A percentile compares a stretch with the other conserved stretches of the same genome.
Conservation (phyloP, 2,888 invertebrate genomes). For the Phrixothrix hirtus region DNA sequence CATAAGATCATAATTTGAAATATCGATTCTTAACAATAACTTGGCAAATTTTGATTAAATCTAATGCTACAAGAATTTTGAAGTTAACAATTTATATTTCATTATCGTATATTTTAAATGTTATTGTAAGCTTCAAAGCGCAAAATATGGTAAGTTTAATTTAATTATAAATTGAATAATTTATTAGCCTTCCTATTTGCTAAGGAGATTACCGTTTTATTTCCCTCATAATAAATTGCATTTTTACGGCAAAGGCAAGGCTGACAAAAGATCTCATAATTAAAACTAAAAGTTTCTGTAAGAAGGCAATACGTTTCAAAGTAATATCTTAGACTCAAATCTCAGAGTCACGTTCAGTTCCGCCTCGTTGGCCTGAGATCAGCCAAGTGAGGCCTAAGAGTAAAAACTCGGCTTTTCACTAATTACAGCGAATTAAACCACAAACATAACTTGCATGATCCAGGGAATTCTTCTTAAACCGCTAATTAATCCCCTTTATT, state of each 20-base stretch:
- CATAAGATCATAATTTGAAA: too few relatives aligned
- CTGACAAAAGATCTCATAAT: constrained; percentile 22
- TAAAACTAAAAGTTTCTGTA: constrained; percentile 21
- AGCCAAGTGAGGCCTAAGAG: constrained; percentile 35
- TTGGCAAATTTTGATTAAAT: too few relatives aligned
- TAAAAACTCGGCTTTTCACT: constrained; percentile 37
- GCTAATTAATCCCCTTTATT: constrained; percentile 44
- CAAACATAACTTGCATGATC: constrained; percentile 42
- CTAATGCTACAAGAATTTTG: too few relatives aligned
- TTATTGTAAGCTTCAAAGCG: too few relatives aligned
- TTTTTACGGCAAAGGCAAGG: background rate
- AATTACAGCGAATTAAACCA: constrained; percentile 38
- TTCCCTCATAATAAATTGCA: background rate
- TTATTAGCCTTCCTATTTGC: too few relatives aligned
- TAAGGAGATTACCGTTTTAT: too few relatives aligned
- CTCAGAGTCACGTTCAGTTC: constrained; percentile 35
- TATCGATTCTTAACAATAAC: too few relatives aligned
- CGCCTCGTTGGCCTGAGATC: constrained; percentile 35
- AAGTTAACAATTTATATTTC: too few relatives aligned
- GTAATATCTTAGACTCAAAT: constrained; percentile 32
- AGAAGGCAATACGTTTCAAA: constrained; percentile 31
- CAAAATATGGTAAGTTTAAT: too few relatives aligned
- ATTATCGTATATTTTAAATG: too few relatives aligned
- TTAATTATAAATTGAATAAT: too few relatives aligned
- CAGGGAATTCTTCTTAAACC: constrained; percentile 42